Conservation (phyloP, 2,888 invertebrate genomes). For the Chrysolina americana region DNA sequence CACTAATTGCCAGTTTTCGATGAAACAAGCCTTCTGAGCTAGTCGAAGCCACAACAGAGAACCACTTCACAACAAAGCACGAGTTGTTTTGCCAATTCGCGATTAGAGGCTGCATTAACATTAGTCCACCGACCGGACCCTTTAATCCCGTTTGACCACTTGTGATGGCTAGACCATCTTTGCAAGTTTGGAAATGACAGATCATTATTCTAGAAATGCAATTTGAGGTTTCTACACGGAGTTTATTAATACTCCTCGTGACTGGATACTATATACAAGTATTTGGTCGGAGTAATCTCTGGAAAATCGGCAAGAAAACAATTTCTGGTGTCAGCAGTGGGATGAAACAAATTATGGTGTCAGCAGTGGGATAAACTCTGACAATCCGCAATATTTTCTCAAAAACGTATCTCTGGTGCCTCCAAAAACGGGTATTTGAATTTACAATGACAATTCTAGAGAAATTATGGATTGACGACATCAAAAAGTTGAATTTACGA, state of each 20-base stretch:
- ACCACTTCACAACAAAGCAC: conserved; percentile 39
- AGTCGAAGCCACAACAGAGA: conserved; percentile 28
- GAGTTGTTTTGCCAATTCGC: conserved; percentile 46
- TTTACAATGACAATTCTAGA: not conserved
- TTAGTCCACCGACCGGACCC: conserved; percentile 37
- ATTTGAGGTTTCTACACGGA: not conserved
- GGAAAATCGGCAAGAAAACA: not conserved
- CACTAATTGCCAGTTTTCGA: conserved; percentile 39
- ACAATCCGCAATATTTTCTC: too few species aligned
- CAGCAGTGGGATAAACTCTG: too few species aligned
- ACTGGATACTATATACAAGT: too few species aligned
- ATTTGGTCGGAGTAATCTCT: too few species aligned
- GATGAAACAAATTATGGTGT: too few species aligned
- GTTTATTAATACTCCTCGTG: not conserved
- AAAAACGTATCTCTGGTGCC: too few species aligned
- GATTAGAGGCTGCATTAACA: conserved; percentile 47
- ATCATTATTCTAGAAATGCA: not conserved
- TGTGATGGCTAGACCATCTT: conserved; percentile 11
- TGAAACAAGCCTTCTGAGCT: conserved; percentile 35
- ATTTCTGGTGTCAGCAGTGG: not conserved
- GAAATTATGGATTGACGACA: not conserved
- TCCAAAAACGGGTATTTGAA: too few species aligned
- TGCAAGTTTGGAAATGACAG: not conserved
- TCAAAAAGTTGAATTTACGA: not conserved
- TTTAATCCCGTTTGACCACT: conserved; percentile 27